A percentile compares a stretch with the other conserved stretches of the same genome.
These are phyloP conservation scores for Drosophila suboccidentalis DNA, from an alignment of 2,888 invertebrate species.

Conservation along the genomic window DNA sequence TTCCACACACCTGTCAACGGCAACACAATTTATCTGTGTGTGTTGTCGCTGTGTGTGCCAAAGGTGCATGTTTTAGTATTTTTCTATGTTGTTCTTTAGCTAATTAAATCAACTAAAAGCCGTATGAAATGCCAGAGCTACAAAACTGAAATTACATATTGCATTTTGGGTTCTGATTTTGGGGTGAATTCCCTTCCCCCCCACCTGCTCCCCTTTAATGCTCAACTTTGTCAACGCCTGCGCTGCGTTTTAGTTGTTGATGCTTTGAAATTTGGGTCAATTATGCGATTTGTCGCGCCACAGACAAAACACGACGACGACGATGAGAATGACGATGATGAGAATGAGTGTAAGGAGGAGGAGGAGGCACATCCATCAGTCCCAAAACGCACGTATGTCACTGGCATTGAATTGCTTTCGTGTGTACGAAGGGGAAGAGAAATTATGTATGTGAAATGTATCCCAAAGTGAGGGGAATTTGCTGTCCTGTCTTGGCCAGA, in stretches of 20 bases:
- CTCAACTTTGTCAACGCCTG: background rate
- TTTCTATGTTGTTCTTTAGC: constrained; percentile 54
- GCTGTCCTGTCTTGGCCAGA: constrained; percentile 52
- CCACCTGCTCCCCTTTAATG: background rate
- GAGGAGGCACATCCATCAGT: constrained; percentile 66
- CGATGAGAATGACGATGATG: background rate
- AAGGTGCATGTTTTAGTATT: constrained; percentile 60
- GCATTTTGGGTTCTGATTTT: constrained; percentile 22
- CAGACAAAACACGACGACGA: constrained; percentile 48
- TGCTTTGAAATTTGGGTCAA: constrained; percentile 77
- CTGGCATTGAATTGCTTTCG: constrained; percentile 70
- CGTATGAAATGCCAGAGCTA: constrained; percentile 20
- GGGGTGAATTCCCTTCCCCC: constrained; percentile 12
- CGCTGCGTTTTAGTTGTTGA: constrained; percentile 34
- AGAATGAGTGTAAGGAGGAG: background rate
- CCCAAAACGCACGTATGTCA: constrained; percentile 54
- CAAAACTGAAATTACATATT: constrained; percentile 12
- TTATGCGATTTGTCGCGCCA: constrained; percentile 80
- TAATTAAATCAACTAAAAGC: constrained; percentile 68
- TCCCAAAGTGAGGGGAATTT: background rate
- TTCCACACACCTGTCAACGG: constrained; percentile 73
- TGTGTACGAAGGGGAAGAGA: background rate
- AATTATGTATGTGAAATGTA: background rate
- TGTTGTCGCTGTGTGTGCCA: constrained; percentile 46
- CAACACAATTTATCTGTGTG: constrained; percentile 48